Evolutionary conservation across 2,113 vertebrate species (phyloP).

Genomic region (Sylvilagus bachmani): DNA sequence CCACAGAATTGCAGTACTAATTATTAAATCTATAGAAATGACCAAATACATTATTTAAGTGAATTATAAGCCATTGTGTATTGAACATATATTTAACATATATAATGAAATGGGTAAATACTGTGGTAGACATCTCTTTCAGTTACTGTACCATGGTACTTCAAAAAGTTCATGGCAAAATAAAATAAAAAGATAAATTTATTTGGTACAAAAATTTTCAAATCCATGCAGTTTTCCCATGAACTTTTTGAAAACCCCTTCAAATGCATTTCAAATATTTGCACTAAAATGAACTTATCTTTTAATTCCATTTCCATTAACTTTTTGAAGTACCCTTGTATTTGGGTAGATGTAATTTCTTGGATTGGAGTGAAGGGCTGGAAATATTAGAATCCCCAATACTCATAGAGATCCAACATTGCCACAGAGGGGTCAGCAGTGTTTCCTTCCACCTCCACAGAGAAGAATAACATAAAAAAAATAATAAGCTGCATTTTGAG

Average conservation of each 20-base stretch:
- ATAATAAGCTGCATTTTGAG: too few species aligned
- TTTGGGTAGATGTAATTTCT: constrained; percentile 33
- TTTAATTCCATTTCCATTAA: too few species aligned
- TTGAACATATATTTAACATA: neutral
- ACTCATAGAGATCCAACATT: neutral
- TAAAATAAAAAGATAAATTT: too few species aligned
- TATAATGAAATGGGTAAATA: neutral
- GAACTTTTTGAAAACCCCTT: too few species aligned
- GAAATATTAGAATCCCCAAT: neutral
- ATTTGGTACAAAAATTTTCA: too few species aligned
- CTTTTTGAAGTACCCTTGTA: neutral
- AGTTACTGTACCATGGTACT: neutral
- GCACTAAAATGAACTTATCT: too few species aligned
- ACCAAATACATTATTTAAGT: neutral
- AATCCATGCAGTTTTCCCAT: too few species aligned
- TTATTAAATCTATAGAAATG: neutral
- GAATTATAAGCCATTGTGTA: neutral
- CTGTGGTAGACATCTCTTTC: neutral
- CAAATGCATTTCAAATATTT: too few species aligned
- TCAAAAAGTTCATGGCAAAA: too few species aligned
- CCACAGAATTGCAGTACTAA: neutral
- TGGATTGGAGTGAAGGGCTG: neutral
- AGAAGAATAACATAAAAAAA: too few species aligned
- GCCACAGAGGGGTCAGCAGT: too few species aligned
- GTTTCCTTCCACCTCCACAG: too few species aligned